Percentiles rank a stretch among this genome's conserved stretches.
Evolutionary conservation across 2,797 vertebrate genomes (phyloP).

Genomic region (Aerospiza tachiro): DNA sequence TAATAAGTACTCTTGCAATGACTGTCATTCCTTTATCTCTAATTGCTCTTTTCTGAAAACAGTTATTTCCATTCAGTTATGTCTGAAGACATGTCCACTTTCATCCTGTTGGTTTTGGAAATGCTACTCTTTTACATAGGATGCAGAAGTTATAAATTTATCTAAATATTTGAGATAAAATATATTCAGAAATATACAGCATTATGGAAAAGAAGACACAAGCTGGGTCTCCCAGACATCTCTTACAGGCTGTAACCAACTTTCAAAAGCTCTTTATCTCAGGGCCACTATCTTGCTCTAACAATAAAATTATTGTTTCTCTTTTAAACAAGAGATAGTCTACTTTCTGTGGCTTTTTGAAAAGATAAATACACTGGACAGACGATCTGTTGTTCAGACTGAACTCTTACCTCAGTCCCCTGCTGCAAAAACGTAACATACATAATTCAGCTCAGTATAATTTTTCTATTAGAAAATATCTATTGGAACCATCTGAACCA

Average conservation of each 20-base stretch:
- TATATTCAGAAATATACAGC: not conserved
- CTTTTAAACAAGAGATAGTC: not conserved
- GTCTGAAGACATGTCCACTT: not conserved
- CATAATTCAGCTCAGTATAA: not conserved
- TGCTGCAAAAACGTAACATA: not conserved
- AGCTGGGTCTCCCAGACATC: not conserved
- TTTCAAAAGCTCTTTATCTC: not conserved
- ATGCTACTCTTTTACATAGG: not conserved
- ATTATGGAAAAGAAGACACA: not conserved
- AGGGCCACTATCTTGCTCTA: not conserved
- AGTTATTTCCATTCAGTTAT: not conserved
- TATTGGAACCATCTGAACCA: not conserved
- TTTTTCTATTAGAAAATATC: not conserved
- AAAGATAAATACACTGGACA: not conserved
- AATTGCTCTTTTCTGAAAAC: not conserved
- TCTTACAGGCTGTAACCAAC: not conserved
- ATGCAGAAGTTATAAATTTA: not conserved
- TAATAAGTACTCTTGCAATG: not conserved
- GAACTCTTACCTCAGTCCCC: not conserved
- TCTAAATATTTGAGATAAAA: not conserved
- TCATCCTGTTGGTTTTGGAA: not conserved
- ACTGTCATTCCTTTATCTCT: not conserved
- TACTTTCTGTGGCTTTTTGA: not conserved
- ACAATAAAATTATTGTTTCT: slow-evolving; percentile 23
- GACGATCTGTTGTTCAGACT: not conserved